phyloP scores from a whole-genome alignment of 2,113 vertebrate species.

The Panthera tigris region DNA sequence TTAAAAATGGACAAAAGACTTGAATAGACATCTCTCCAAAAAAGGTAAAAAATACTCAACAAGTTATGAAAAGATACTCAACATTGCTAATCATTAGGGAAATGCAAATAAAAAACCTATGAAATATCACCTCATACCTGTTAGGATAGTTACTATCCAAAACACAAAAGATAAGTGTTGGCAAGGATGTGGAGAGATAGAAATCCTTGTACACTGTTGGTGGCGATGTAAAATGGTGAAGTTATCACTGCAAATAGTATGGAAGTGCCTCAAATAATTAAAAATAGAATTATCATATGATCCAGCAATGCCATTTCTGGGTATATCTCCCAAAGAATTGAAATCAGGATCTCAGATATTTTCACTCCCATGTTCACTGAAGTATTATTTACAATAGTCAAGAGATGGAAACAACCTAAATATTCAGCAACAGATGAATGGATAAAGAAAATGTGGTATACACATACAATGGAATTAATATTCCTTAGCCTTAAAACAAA shows the following conservation, averaged over 20 bases:
- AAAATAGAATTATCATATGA: not conserved
- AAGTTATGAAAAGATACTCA: not conserved
- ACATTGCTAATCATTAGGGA: not conserved
- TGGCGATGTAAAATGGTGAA: not conserved
- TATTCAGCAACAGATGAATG: too few species aligned
- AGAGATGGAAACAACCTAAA: not conserved
- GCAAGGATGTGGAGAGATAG: not conserved
- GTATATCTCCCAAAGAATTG: not conserved
- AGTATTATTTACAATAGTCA: not conserved
- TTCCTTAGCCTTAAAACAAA: not conserved
- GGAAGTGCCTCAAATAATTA: not conserved
- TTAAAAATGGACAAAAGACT: not conserved
- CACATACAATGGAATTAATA: too few species aligned
- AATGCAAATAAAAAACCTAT: not conserved
- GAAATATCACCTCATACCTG: not conserved
- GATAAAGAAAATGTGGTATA: not conserved
- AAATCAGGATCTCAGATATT: not conserved
- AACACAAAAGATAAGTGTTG: not conserved
- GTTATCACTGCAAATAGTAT: not conserved
- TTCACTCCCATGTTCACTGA: not conserved
- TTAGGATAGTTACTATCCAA: not conserved
- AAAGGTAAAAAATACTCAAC: not conserved
- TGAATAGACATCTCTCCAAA: not conserved
- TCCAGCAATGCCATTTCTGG: not conserved
- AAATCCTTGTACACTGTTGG: not conserved